A percentile compares a stretch with the other conserved stretches of the same genome.
Conservation (phyloP, 2,113 vertebrate species). For the Trematomus loennbergii region DNA sequence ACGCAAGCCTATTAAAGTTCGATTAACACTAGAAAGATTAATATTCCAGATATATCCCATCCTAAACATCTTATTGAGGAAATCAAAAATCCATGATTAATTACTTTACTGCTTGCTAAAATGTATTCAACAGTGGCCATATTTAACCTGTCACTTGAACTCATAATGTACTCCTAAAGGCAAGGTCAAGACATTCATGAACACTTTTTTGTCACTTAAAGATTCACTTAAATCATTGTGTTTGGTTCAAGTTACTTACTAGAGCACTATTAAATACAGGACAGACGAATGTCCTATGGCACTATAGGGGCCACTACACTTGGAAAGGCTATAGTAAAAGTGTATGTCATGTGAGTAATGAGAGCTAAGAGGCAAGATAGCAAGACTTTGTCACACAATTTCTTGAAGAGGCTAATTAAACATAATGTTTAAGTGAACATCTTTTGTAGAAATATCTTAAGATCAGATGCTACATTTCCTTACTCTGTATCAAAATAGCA, state of each 20-base stretch:
- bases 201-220: no score
- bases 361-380: background rate
- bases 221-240: background rate
- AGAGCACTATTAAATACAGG: background rate
- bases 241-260: background rate
- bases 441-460: background rate
- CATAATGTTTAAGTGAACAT: background rate
- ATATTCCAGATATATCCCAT: slow-evolving; percentile 53
- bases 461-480: background rate
- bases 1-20: slow-evolving; percentile 86
- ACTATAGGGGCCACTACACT: background rate
- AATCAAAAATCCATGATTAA: slow-evolving; percentile 14
- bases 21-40: slow-evolving; percentile 60
- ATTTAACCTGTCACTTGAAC: slow-evolving; percentile 5
- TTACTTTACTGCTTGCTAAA: background rate
- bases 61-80: slow-evolving; percentile 3
- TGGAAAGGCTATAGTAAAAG: slow-evolving; percentile 9
- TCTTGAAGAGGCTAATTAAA: background rate
- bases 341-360: background rate
- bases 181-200: background rate
- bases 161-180: background rate
- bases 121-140: slow-evolving; percentile 6
- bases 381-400: background rate
- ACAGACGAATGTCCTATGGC: background rate
- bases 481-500: background rate